Percentiles rank a stretch among this genome's conserved stretches.
Conservation (phyloP, 2,888 invertebrate genomes). For the Lithodes maja region DNA sequence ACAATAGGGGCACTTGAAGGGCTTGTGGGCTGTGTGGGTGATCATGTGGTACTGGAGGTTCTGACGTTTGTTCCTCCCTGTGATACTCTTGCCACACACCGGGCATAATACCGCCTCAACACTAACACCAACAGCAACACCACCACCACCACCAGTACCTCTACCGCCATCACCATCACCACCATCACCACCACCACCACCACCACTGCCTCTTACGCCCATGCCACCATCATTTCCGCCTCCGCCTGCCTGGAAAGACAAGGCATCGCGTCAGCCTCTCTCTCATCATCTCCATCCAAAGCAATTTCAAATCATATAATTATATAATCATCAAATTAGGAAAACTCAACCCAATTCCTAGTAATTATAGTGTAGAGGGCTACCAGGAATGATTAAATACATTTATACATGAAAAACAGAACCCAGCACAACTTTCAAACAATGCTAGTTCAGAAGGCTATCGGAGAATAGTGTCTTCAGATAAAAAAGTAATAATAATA, state of each 20-base stretch:
- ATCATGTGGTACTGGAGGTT: slow-evolving; percentile 70
- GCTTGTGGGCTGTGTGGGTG: slow-evolving; percentile 67
- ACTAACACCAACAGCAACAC: slow-evolving; percentile 45
- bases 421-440: too few species aligned
- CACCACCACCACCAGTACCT: slow-evolving; percentile 23
- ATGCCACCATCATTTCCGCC: background rate
- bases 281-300: background rate
- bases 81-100: slow-evolving; percentile 62
- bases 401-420: too few species aligned
- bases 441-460: too few species aligned
- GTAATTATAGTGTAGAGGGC: too few species aligned
- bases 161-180: slow-evolving; percentile 36
- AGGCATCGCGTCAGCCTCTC: slow-evolving; percentile 44
- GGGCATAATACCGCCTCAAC: slow-evolving; percentile 62
- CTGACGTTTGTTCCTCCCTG: slow-evolving; percentile 68
- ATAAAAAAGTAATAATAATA: too few species aligned
- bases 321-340: too few species aligned
- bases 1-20: slow-evolving; percentile 67
- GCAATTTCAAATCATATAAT: background rate
- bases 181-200: background rate
- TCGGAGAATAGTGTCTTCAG: too few species aligned
- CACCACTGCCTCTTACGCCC: slow-evolving; percentile 55
- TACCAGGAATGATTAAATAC: too few species aligned
- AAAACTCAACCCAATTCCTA: too few species aligned
- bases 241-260: slow-evolving; percentile 60